Evolutionary conservation across 2,888 invertebrate genomes (phyloP), one percentile per base, ranked within the genome.

Genomic region (Cantharis rufa): DNA sequence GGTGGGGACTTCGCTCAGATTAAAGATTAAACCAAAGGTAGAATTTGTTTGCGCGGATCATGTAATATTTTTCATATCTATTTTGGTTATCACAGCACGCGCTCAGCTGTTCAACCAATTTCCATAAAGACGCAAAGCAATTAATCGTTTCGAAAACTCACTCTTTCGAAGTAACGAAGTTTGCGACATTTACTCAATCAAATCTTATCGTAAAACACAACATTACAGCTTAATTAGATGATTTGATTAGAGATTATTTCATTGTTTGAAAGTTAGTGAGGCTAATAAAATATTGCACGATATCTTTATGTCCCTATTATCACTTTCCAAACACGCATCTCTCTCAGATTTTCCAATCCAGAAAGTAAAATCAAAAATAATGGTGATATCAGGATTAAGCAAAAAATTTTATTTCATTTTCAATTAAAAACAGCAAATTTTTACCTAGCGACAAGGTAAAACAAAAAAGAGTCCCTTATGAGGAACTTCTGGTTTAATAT

Each of bases 1-100:
- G 72, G 78, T 78, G 78, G 78, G 78, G 78, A 72, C 69, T 77
- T 66, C 68, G 77, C 61, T 70, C 71, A 27, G 77, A 73, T 77
- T 77, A 73, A 70, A 70, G 73, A 77, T 73, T 74, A 71, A 16
- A 70, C 61, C 32, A 74, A 48, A 74, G 77, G 77, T 77, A 72
- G 70, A 63, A 69, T 69, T 69, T n/a, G 27, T 27, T 73, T 69
- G 69, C 24, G n/a, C 27, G 32, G 18, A 61, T 28, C 21, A 15
- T 70, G 70, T 62, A 66, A 69, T 74, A 70, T 63, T 74, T 74
- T 70, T 74, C 9, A 15, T 62, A 68, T 69, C 73, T 62, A 10
- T 66, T 66, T 16, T 66, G 64, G 64, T 66, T 63, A 66, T 66
- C 64, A 21, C 24, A 66, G 24, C 64, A 66, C 64, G 64, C 64